A percentile compares a stretch with the other conserved stretches of the same genome.
Evolutionary conservation across 1,140 invertebrate species (phyloP).

Genomic region (Euglossa dilemma): DNA sequence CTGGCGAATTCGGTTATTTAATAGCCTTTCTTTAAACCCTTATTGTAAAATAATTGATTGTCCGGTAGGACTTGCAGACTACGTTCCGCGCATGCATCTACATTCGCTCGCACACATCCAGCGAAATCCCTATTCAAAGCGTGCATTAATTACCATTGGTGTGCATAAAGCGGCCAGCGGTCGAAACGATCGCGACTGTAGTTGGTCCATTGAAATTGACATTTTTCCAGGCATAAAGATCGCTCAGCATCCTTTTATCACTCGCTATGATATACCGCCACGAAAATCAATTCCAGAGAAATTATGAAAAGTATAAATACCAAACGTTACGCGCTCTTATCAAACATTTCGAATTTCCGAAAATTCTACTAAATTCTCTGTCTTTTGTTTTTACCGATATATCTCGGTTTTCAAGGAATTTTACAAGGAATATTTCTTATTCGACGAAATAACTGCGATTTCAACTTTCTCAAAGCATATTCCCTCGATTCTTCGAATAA

Average conservation of each 20-base stretch:
- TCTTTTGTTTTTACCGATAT: too few species aligned
- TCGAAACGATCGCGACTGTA: constrained; percentile 48
- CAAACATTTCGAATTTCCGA: not conserved
- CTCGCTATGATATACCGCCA: not conserved
- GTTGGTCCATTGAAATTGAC: constrained; percentile 47
- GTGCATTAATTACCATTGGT: constrained; percentile 68
- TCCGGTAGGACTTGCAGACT: not conserved
- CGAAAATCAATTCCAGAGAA: constrained; percentile 13
- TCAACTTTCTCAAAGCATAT: too few species aligned
- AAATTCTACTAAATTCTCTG: too few species aligned
- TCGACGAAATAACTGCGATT: too few species aligned
- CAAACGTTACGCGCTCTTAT: not conserved
- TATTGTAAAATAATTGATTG: too few species aligned
- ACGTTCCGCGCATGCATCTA: constrained; percentile 28
- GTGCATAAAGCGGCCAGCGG: constrained; percentile 56
- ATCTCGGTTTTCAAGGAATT: too few species aligned
- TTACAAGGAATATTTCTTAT: too few species aligned
- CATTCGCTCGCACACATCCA: constrained; percentile 6
- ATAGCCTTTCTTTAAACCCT: too few species aligned
- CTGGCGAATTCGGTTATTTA: too few species aligned
- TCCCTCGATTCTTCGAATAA: too few species aligned
- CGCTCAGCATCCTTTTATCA: constrained; percentile 7
- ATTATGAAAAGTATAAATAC: not conserved
- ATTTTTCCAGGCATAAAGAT: constrained; percentile 43
- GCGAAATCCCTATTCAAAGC: constrained; percentile 53